A percentile compares a stretch with the other conserved stretches of the same genome.
Evolutionary conservation across 2,797 vertebrate genomes (phyloP).

Genomic region (Nasua narica): DNA sequence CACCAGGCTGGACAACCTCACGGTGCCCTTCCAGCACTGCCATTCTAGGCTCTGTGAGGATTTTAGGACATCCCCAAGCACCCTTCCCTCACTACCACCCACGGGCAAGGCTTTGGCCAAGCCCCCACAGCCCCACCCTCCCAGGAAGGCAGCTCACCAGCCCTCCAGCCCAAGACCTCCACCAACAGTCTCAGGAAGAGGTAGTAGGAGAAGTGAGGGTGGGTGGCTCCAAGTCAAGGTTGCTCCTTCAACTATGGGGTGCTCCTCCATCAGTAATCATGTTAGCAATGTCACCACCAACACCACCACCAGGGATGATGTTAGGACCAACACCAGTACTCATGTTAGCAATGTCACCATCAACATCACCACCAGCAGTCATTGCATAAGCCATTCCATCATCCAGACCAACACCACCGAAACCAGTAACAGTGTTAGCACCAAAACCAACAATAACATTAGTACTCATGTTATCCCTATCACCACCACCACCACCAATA

Average conservation of each 20-base stretch:
- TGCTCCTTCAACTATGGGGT: background rate
- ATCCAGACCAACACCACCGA: background rate
- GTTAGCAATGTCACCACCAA: rapidly evolving
- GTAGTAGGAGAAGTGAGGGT: background rate
- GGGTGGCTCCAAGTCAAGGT: background rate
- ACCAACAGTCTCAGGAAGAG: background rate
- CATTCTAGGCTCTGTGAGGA: background rate
- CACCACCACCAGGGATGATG: rapidly evolving
- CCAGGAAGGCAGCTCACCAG: background rate
- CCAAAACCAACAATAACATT: rapidly evolving
- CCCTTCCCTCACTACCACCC: background rate
- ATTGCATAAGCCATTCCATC: rapidly evolving
- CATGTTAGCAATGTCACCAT: rapidly evolving
- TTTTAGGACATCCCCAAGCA: background rate
- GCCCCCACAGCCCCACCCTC: background rate
- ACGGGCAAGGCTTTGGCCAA: background rate
- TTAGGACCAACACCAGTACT: rapidly evolving
- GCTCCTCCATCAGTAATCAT: too few species aligned
- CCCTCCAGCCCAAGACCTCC: background rate
- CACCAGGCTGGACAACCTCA: background rate
- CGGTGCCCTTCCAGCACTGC: too few species aligned
- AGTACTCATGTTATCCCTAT: background rate
- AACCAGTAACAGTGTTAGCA: background rate
- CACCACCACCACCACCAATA: background rate
- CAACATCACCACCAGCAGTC: background rate